Evolutionary conservation across 2,113 vertebrate genomes (phyloP), one percentile per base, ranked within the genome.

Genomic region (Natator depressus): DNA sequence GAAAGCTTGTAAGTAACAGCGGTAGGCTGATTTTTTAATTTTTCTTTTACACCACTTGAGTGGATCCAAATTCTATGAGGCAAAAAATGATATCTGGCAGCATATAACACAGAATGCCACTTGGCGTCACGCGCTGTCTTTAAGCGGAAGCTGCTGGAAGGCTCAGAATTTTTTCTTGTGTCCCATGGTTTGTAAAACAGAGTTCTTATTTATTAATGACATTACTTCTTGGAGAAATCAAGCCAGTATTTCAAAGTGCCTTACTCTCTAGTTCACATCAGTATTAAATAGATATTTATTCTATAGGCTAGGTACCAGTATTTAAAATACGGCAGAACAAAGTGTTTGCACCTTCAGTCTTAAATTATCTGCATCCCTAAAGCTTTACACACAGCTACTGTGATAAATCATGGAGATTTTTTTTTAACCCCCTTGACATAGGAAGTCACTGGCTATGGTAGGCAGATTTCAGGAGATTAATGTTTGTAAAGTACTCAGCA

Each of bases 1-100:
- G 91, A 96, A 86, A 88, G 10, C 82, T 92, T 92, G 78, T 76
- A 83, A 88, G 53, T 82, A 97, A 96, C 86, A 94, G 91, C 42
- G 35, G 79, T 85, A 93, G 29, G 84, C 78, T 95, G 38, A 89
- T 92, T 95, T 95, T 95, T 96, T 94, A 88, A 93, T 93, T 96
- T 91, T 91, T 82, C 87, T 93, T 97, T 96, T 95, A 82, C 31
- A 88, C 10, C 88, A 87, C 94, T 95, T 93, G 31, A 97, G 80
- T 42, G 85, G 94, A 94, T 93, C 81, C 72, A 95, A 29, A 87
- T 95, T 96, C 87, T 95, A 82, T 80, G 50, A 94, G 80, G 82
- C 78, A 95, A 94, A 88, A 94, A 95, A 85, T 49, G 9, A 20
- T 91, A 94, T 79, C 80, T 93, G 88, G 94, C 82, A 92, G 90